Base-by-base conservation (phyloP, 2,797 vertebrate species). In the Scleropages formosus region DNA sequence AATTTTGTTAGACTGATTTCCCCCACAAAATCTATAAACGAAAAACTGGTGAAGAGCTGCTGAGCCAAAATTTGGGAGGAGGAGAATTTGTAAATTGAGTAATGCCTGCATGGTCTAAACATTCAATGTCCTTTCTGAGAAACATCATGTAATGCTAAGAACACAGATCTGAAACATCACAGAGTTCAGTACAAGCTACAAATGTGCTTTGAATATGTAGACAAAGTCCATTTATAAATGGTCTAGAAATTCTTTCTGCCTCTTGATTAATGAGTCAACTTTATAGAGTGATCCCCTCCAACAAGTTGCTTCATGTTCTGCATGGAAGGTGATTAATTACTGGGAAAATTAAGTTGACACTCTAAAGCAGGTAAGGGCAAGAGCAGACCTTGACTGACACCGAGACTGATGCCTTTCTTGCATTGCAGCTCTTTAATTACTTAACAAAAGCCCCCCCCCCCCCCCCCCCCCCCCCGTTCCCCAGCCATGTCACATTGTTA, bases 281-380 rank as follows among this genome's bases (percentile, higher is more conserved):
- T 59, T 61, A 26, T 20, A n/a, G 39, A 13, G 15, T 18, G 27
- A 44, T 44, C 51, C 59, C 60, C n/a, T 51, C 47, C 22, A 62
- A 24, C 44, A 73, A 1, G 18, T 63, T n/a, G 18, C 47, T 27
- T 26, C 13, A n/a, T 53, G 61, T 26, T 56, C 13, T 11, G 60
- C 62, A 53, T 53, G 46, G 31, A 18, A 24, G 46, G 72, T 49
- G 72, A 61, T 46, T 22, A 51, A 39, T 64, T 26, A 64, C 8
- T 64, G 65, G 22, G 20, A 4, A 13, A 63, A 24, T 18, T 47
- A 31, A 27, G 44, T 12, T 27, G 61, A 49, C 26, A 6, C 9
- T 56, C 22, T 39, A 39, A 61, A 69, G 58, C 74, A 62, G 66
- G 44, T 75, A 26, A 70, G 66, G 56, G 24, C 72, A 24, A 60